phyloP scores from a whole-genome alignment of 2,113 vertebrate species.

The Myrmecobius fasciatus region DNA sequence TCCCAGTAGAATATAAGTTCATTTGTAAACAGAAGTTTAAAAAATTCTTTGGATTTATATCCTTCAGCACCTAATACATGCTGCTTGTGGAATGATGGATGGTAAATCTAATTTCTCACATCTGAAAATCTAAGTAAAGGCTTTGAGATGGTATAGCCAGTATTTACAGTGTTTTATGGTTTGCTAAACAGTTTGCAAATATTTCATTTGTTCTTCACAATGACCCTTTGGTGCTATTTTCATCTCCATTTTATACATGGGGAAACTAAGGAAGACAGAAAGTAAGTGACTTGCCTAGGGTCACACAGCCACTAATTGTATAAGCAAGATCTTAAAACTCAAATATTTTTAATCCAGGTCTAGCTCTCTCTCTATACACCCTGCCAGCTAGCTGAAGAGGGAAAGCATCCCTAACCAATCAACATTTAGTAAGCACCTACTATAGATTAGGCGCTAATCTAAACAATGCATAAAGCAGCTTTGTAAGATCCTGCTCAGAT shows the following conservation, averaged over 20 bases:
- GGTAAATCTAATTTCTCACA: not conserved
- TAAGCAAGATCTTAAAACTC: not conserved
- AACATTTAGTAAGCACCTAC: not conserved
- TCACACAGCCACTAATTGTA: not conserved
- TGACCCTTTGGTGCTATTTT: not conserved
- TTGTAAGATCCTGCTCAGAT: not conserved
- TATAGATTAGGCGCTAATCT: not conserved
- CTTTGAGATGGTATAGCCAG: not conserved
- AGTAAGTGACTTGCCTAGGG: not conserved
- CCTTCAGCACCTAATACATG: not conserved
- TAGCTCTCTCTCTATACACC: not conserved
- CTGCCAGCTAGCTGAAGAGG: not conserved
- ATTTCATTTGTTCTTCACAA: not conserved
- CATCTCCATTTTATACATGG: not conserved
- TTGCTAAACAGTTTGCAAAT: not conserved
- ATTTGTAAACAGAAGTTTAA: not conserved
- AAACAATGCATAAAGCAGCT: not conserved
- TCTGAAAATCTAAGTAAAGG: not conserved
- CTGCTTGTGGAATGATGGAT: not conserved
- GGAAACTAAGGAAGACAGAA: not conserved
- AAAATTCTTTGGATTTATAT: not conserved
- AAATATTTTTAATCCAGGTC: not conserved
- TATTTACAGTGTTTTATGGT: not conserved
- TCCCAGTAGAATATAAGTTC: too few relatives aligned
- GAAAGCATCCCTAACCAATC: not conserved